Evolutionary conservation across 2,888 invertebrate species (phyloP).

Genomic region (Sesia apiformis): DNA sequence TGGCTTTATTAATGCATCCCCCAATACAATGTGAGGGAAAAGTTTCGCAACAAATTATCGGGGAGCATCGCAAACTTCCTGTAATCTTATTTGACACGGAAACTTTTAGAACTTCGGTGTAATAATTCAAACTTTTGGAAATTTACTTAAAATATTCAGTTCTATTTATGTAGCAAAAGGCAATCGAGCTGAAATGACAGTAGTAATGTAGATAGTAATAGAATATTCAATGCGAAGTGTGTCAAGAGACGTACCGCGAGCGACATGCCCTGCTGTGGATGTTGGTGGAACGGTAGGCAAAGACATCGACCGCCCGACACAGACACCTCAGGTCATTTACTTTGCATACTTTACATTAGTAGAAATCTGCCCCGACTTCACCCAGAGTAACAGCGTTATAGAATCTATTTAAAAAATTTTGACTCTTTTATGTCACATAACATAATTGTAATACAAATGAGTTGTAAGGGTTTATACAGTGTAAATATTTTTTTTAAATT

Average conservation of each 20-base stretch:
- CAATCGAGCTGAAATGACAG: not conserved
- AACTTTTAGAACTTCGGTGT: too few relatives aligned
- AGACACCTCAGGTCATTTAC: conserved; percentile 41
- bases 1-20: not conserved
- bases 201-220: not conserved
- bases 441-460: too few relatives aligned
- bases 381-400: too few relatives aligned
- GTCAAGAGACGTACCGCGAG: not conserved
- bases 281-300: conserved; percentile 69
- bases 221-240: not conserved
- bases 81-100: too few relatives aligned
- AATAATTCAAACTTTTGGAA: too few relatives aligned
- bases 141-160: too few relatives aligned
- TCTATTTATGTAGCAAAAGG: not conserved
- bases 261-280: conserved; percentile 64
- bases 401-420: too few relatives aligned
- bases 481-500: too few relatives aligned
- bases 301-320: conserved; percentile 62
- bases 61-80: too few relatives aligned
- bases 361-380: not conserved
- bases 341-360: not conserved
- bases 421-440: too few relatives aligned
- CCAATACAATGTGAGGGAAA: not conserved
- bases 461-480: too few relatives aligned
- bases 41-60: too few relatives aligned